phyloP scores from a whole-genome alignment of 2,888 invertebrate species.

The Stictocephala bisonia region DNA sequence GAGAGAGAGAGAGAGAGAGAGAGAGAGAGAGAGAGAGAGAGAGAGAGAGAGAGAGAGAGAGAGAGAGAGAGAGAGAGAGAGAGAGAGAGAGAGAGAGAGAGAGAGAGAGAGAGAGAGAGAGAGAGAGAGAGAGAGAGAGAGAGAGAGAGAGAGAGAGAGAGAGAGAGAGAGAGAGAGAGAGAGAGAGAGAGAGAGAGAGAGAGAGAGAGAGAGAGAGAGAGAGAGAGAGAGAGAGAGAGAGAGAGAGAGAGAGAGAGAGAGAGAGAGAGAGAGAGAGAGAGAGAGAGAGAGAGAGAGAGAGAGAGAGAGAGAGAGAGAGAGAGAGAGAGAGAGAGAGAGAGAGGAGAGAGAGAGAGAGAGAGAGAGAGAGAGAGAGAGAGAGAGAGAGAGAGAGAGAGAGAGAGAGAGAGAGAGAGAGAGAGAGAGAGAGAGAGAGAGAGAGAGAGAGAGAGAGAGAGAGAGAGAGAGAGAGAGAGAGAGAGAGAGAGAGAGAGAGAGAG shows the following conservation, averaged over 20 bases:
- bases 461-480: slow-evolving; percentile 19
- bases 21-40: not conserved
- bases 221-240: not conserved
- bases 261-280: not conserved
- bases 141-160: not conserved
- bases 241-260: not conserved
- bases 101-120: not conserved
- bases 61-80: not conserved
- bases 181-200: not conserved
- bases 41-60: not conserved
- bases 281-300: not conserved
- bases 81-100: not conserved
- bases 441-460: slow-evolving; percentile 16
- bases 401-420: slow-evolving; percentile 19
- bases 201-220: not conserved
- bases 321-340: slow-evolving; percentile 3
- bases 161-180: not conserved
- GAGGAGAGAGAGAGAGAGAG: slow-evolving; percentile 19
- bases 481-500: slow-evolving; percentile 19
- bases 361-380: slow-evolving; percentile 19
- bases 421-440: slow-evolving; percentile 1
- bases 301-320: not conserved
- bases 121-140: not conserved
- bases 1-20: not conserved
- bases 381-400: slow-evolving; percentile 19